Evolutionary conservation across 1,140 invertebrate genomes (phyloP).

Genomic region (Mylabris phalerata): DNA sequence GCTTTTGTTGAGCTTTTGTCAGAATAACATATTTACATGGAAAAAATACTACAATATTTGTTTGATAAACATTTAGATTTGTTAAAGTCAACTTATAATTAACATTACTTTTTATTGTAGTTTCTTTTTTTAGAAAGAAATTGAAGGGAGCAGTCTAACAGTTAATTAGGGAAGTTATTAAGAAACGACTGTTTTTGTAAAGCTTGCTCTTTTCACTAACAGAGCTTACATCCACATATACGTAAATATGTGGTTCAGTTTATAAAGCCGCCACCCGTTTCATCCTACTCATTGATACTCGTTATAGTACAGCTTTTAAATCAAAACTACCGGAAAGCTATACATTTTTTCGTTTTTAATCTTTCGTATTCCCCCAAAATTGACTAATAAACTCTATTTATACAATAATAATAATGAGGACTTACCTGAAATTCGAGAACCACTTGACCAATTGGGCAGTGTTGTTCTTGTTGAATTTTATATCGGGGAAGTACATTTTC

Average conservation of each 20-base stretch:
- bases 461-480: constrained; percentile 99
- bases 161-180: too few species aligned
- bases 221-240: constrained; percentile 8
- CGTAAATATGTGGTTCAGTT: constrained; percentile 10
- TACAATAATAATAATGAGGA: constrained; percentile 24
- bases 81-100: too few species aligned
- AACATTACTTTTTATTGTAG: too few species aligned
- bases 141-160: too few species aligned
- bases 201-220: constrained; percentile 17
- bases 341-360: too few species aligned
- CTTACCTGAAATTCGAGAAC: constrained; percentile 99
- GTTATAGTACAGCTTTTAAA: constrained; percentile 19
- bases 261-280: constrained; percentile 23
- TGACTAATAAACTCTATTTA: too few species aligned
- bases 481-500: constrained; percentile 99
- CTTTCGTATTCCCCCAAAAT: too few species aligned
- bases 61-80: too few species aligned
- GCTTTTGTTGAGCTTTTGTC: constrained; percentile 12
- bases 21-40: too few species aligned
- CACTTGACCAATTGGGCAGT: constrained; percentile 99
- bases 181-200: not conserved
- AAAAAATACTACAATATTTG: too few species aligned
- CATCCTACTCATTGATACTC: constrained; percentile 22
- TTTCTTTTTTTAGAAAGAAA: too few species aligned
- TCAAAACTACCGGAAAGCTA: constrained; percentile 23